Conservation (phyloP, 2,888 invertebrate species). For the Tetragonisca angustula region DNA sequence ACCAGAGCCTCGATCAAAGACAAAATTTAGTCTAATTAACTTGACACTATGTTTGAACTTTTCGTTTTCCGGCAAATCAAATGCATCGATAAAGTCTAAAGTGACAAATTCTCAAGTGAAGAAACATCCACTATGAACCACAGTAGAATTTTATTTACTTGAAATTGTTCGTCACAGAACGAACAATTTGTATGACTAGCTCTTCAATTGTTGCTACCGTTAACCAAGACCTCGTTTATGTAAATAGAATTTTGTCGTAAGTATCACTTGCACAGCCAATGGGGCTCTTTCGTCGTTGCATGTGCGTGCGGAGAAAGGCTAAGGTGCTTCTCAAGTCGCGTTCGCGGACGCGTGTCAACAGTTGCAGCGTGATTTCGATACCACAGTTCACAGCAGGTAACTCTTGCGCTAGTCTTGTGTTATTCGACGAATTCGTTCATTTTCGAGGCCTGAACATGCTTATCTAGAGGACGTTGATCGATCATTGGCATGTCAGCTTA, state of each 20-base stretch:
- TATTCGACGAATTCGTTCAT: not conserved
- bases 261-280: not conserved
- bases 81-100: not conserved
- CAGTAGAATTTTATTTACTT: not conserved
- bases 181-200: not conserved
- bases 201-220: not conserved
- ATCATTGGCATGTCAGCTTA: not conserved
- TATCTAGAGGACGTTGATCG: not conserved
- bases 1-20: not conserved
- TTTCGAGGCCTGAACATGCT: not conserved
- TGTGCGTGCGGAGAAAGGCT: not conserved
- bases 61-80: not conserved
- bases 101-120: fast-evolving
- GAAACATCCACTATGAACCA: not conserved
- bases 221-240: not conserved
- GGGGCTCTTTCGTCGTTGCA: not conserved
- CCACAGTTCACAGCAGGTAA: not conserved
- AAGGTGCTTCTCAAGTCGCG: not conserved
- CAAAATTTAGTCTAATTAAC: not conserved
- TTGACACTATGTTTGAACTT: not conserved
- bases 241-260: not conserved
- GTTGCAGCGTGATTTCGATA: slow-evolving; percentile 13
- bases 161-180: not conserved
- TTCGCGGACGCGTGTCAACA: slow-evolving; percentile 5
- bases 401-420: not conserved